A percentile compares a stretch with the other conserved stretches of the same genome.
Evolutionary conservation across 1,140 invertebrate genomes (phyloP).

Genomic region (Hesperophylax magnus): DNA sequence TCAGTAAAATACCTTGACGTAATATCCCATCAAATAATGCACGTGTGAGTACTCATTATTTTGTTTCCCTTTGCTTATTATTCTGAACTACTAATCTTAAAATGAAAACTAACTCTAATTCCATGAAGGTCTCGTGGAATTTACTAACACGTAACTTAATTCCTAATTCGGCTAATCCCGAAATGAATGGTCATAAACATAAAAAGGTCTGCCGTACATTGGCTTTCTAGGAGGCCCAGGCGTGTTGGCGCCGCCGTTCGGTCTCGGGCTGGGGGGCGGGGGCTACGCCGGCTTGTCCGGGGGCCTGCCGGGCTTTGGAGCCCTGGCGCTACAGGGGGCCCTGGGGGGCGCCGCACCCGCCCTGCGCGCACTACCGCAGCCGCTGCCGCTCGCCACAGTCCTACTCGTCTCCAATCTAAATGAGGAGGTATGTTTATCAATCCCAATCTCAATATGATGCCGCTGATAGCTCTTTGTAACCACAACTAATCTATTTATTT

Average conservation of each 20-base stretch:
- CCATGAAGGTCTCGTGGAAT: too few relatives aligned
- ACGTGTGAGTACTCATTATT: too few relatives aligned
- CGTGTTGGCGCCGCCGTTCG: conserved; percentile 88
- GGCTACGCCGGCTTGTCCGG: conserved; percentile 76
- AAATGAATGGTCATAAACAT: conserved; percentile 36
- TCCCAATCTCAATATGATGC: too few relatives aligned
- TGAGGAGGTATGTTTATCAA: conserved; percentile 83
- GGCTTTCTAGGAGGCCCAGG: conserved; percentile 77
- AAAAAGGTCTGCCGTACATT: conserved; percentile 26
- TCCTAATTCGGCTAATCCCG: background rate
- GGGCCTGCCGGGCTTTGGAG: conserved; percentile 80
- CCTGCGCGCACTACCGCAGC: conserved; percentile 71
- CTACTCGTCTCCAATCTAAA: conserved; percentile 92
- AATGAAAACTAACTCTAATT: too few relatives aligned
- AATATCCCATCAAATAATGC: too few relatives aligned
- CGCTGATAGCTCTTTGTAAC: too few relatives aligned
- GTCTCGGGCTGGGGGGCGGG: conserved; percentile 77
- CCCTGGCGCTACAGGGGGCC: conserved; percentile 77
- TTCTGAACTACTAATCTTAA: too few relatives aligned
- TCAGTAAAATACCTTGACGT: too few relatives aligned
- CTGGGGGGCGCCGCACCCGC: conserved; percentile 75
- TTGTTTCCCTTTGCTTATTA: too few relatives aligned
- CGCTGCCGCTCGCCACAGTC: conserved; percentile 81
- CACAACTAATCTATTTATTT: too few relatives aligned
- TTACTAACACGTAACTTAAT: too few relatives aligned